Evolutionary conservation across 2,113 vertebrate species (phyloP).

Genomic region (Stigmatopora argus): DNA sequence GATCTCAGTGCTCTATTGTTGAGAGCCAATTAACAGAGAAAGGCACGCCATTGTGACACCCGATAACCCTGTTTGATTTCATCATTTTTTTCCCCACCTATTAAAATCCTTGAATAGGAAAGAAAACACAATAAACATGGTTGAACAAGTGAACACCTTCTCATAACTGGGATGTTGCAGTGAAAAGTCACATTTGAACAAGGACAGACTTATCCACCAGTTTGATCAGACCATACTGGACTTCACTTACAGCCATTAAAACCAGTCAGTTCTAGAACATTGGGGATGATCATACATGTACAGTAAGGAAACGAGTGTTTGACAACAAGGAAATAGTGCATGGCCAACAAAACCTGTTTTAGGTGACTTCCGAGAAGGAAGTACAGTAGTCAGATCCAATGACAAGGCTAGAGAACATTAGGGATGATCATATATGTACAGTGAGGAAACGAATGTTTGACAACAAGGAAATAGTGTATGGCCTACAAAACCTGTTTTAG

Average conservation of each 20-base stretch:
- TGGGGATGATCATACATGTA: too few relatives aligned
- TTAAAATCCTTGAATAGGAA: too few relatives aligned
- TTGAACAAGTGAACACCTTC: not conserved
- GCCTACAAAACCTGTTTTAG: constrained; percentile 2
- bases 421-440: too few relatives aligned
- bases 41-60: too few relatives aligned
- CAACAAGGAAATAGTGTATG: constrained; percentile 1
- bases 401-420: not conserved
- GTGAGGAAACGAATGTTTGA: not conserved
- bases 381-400: not conserved
- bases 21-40: too few relatives aligned
- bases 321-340: constrained; percentile 2
- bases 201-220: not conserved
- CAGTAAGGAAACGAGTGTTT: not conserved
- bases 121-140: not conserved
- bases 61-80: too few relatives aligned
- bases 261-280: not conserved
- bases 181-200: not conserved
- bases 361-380: not conserved
- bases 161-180: not conserved
- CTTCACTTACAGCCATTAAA: not conserved
- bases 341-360: constrained; percentile 2
- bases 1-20: too few relatives aligned
- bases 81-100: too few relatives aligned
- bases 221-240: not conserved